phyloP scores from a whole-genome alignment of 2,113 vertebrate genomes.

The Neotragus moschatus region DNA sequence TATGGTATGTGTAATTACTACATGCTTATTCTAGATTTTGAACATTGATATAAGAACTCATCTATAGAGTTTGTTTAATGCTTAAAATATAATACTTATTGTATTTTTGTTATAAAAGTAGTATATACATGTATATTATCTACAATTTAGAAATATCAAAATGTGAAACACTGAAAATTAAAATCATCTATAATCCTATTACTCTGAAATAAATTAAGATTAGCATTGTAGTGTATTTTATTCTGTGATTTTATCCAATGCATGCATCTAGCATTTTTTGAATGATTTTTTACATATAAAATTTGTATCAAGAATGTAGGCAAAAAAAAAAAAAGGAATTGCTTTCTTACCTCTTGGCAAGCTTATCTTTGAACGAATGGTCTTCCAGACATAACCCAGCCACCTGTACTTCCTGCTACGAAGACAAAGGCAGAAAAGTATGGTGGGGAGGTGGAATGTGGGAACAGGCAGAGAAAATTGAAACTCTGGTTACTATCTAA shows the following conservation, averaged over 20 bases:
- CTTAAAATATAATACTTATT: conserved; percentile 1
- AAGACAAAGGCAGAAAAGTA: not conserved
- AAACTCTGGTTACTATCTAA: not conserved
- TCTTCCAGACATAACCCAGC: not conserved
- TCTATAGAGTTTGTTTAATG: not conserved
- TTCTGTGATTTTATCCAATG: not conserved
- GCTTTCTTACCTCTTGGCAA: not conserved
- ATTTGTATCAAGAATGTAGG: not conserved
- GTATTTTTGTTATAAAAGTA: conserved; percentile 1
- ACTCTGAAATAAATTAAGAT: not conserved
- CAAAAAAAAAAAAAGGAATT: not conserved
- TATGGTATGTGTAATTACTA: not conserved
- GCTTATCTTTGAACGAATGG: not conserved
- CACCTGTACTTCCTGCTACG: not conserved
- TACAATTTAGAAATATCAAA: not conserved
- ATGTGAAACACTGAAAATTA: not conserved
- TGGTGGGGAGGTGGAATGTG: not conserved
- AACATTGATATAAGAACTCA: not conserved
- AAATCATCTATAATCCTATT: not conserved
- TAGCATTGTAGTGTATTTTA: not conserved
- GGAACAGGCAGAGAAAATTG: not conserved
- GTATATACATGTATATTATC: not conserved
- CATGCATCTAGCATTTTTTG: not conserved
- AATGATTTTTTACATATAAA: conserved; percentile 10
- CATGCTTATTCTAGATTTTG: not conserved